These are phyloP conservation scores for Oncorhynchus nerka DNA, from an alignment of 2,113 vertebrate species.

Conservation along the genomic window DNA sequence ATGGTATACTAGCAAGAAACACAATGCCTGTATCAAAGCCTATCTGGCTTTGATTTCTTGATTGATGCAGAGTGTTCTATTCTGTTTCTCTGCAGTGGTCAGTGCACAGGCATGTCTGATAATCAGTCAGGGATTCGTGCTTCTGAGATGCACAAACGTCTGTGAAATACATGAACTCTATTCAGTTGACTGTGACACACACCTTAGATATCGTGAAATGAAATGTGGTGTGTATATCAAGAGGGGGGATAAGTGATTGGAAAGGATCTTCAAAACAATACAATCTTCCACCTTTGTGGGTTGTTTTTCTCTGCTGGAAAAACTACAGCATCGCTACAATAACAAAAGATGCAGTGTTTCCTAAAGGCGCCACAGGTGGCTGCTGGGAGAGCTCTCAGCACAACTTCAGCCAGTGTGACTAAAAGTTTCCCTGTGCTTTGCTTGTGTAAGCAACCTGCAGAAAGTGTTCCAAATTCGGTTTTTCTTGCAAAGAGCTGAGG, in stretches of 20 bases:
- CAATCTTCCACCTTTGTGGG: no score
- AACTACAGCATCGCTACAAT: no score
- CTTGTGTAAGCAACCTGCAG: conserved; percentile 25
- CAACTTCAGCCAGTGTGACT: neutral
- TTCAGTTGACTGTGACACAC: no score
- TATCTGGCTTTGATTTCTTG: no score
- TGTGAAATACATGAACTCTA: no score
- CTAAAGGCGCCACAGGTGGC: neutral
- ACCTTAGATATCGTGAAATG: no score
- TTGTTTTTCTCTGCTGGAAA: no score
- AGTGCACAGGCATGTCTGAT: neutral
- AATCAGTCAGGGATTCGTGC: neutral
- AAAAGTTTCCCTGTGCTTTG: conserved; percentile 14
- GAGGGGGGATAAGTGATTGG: no score
- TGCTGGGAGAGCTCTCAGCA: neutral
- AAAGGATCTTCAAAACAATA: no score
- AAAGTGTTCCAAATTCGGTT: conserved; percentile 18
- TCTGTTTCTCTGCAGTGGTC: neutral
- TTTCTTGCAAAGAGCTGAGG: conserved; percentile 19
- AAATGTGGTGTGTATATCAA: no score
- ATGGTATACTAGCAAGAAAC: neutral
- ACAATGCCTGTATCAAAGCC: neutral
- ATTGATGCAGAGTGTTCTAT: neutral
- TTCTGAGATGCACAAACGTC: no score
- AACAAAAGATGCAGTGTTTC: no score